Base-by-base conservation (phyloP, 2,113 vertebrate species). In the Dipodomys ordii region DNA sequence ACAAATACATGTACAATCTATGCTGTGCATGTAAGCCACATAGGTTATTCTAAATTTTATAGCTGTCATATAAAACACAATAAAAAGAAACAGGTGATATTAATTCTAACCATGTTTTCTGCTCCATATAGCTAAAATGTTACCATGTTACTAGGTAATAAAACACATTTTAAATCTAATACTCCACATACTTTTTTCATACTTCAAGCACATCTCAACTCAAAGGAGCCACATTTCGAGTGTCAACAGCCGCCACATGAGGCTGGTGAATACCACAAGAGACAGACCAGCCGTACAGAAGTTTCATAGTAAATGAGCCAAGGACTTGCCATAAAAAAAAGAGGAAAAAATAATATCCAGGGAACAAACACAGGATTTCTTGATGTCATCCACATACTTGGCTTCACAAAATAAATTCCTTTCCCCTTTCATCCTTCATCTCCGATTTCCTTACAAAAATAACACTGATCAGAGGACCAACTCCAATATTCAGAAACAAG, bases 401-500 rank as follows among this genome's bases (percentile, higher is more conserved):
- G 44, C 67, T 80, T 83, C 65, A 57, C 35, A 60, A n/a, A 83
- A 62, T 32, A 68, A 83, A 49, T 81, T 35, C 46, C 83, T 76
- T 89, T 86, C 27, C 2, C 57, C 67, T 88, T 78, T 85, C 67
- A 77, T 68, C 20, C 30, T 16, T 23, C 69, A 3, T 85, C 32
- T 87, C 39, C 16, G 84, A 27, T 30, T 86, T 73, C 76, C 67
- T 91, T 19, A 68, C 44, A 91, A 60, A 93, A 95, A 32, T 85
- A 93, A 94, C 49, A 83, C 44, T 93, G 64, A 91, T 68, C 30
- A 91, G 0, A 90, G 65, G 80, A 65, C 84, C 57, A 82, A 9
- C 83, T 91, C 82, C 69, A 67, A 84, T 80, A 96, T 91, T 90
- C 64, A 62, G 32, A 93, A 80, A 83, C 15, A 89, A 67, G 65